Evolutionary conservation across 2,113 vertebrate species (phyloP).

Genomic region (Tetrao urogallus): DNA sequence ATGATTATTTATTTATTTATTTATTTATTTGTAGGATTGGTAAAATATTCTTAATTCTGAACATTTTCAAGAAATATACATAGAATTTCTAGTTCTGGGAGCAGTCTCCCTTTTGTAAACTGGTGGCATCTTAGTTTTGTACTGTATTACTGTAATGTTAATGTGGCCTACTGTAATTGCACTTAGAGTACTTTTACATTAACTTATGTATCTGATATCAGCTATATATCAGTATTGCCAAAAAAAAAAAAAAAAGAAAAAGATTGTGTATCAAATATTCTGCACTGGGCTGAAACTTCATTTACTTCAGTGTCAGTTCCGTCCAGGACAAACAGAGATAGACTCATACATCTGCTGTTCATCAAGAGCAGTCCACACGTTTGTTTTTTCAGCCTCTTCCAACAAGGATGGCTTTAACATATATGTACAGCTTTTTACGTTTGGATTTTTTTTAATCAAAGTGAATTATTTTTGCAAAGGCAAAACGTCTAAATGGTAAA

Average conservation of each 20-base stretch:
- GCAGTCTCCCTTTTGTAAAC: neutral
- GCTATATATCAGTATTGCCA: neutral
- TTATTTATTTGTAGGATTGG: neutral
- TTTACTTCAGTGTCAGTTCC: neutral
- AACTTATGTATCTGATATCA: neutral
- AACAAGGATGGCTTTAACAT: neutral
- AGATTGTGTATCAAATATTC: neutral
- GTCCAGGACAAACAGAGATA: neutral
- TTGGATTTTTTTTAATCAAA: neutral
- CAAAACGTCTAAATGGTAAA: neutral
- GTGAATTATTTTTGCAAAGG: neutral
- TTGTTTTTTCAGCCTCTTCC: neutral
- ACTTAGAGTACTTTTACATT: neutral
- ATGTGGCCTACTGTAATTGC: neutral
- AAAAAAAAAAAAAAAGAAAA: neutral
- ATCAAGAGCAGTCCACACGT: fast-evolving
- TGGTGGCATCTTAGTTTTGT: neutral
- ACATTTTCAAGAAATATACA: neutral
- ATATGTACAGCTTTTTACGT: neutral
- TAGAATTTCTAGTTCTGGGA: neutral
- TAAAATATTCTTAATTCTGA: neutral
- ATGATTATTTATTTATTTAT: neutral
- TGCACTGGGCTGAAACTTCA: neutral
- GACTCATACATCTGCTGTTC: neutral
- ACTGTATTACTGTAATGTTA: neutral